Evolutionary conservation across 2,113 vertebrate genomes (phyloP).

Genomic region (Rhynchomys soricoides): DNA sequence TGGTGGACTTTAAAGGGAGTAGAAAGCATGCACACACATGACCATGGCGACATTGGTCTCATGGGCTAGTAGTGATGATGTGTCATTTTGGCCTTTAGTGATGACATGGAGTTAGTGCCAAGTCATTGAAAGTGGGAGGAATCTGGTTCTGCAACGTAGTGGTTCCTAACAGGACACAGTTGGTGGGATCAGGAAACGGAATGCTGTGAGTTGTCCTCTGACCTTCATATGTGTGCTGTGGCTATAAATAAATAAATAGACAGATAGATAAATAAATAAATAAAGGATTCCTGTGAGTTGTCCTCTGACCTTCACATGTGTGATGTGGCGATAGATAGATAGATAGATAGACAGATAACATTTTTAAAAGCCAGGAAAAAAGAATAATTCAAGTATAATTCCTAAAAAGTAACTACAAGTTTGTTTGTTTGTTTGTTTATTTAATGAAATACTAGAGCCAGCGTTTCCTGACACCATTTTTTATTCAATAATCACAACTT

Average conservation of each 20-base stretch:
- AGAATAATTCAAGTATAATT: neutral
- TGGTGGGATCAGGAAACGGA: neutral
- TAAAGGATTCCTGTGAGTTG: too few relatives aligned
- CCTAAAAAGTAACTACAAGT: neutral
- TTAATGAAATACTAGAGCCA: neutral
- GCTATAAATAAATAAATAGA: too few relatives aligned
- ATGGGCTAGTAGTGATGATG: neutral
- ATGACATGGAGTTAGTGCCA: neutral
- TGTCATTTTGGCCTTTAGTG: neutral
- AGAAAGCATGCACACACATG: neutral
- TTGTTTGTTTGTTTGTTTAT: neutral
- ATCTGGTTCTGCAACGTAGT: neutral
- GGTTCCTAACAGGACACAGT: neutral
- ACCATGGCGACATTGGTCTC: neutral
- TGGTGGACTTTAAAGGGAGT: neutral
- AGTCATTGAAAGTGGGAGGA: neutral
- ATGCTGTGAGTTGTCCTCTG: neutral
- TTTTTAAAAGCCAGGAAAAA: neutral
- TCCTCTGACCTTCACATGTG: neutral
- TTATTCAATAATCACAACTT: conserved; percentile 62
- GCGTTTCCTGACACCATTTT: conserved; percentile 40
- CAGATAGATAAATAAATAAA: too few relatives aligned
- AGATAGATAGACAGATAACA: too few relatives aligned
- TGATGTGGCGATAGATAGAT: neutral
- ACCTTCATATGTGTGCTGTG: too few relatives aligned